Percentiles rank a stretch among this genome's conserved stretches.
phyloP scores from a whole-genome alignment of 2,113 vertebrate genomes.

The Triplophysa tibetana region DNA sequence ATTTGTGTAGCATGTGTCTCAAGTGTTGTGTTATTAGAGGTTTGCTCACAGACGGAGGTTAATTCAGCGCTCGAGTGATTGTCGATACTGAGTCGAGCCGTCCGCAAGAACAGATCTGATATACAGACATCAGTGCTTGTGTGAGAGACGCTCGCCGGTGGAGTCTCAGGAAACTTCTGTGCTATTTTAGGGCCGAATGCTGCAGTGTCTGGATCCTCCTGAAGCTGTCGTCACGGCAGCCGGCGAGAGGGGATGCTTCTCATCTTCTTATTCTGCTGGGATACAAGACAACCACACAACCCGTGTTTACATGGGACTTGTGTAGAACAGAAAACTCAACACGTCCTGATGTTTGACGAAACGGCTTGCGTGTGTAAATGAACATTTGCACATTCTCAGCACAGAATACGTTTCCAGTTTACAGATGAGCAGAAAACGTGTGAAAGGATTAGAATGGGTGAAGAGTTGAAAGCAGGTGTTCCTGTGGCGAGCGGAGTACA shows the following conservation, averaged over 20 bases:
- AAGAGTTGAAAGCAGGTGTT: conserved; percentile 9
- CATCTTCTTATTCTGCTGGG: background rate
- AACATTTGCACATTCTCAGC: too few relatives aligned
- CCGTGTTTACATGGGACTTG: too few relatives aligned
- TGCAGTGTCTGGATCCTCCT: conserved; percentile 70
- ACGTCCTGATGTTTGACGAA: too few relatives aligned
- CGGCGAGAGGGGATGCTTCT: conserved; percentile 38
- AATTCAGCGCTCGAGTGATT: background rate
- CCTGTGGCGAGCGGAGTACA: background rate
- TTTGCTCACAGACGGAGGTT: background rate
- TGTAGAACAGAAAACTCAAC: too few relatives aligned
- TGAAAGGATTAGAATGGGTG: too few relatives aligned
- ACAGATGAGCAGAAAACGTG: too few relatives aligned
- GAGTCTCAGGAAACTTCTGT: conserved; percentile 42
- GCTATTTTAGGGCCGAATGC: conserved; percentile 71
- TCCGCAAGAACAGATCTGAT: background rate
- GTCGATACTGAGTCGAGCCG: background rate
- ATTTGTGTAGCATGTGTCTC: too few relatives aligned
- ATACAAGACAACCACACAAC: conserved; percentile 2
- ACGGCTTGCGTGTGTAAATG: too few relatives aligned
- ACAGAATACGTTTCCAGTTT: too few relatives aligned
- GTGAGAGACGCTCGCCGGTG: background rate
- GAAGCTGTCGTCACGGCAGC: conserved; percentile 48
- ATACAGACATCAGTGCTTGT: background rate
- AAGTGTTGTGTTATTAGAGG: background rate